Base-by-base conservation (phyloP, 2,113 vertebrate species). In the Neotoma lepida region DNA sequence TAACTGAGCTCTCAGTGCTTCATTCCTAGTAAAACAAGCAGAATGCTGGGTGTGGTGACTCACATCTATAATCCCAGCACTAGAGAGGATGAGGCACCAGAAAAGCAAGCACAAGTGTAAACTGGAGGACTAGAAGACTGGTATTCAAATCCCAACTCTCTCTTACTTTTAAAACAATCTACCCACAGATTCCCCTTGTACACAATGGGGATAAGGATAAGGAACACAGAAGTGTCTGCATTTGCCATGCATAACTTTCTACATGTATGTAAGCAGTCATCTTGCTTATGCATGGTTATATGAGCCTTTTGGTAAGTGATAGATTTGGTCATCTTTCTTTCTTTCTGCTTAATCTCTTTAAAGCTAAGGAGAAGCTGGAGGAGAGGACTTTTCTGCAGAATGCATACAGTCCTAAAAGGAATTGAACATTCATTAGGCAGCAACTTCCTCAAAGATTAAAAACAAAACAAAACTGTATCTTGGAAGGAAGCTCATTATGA, bases 321-420 rank as follows among this genome's bases (percentile, higher is more conserved):
- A 41, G 35, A 64, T 46, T 80, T 95, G 51, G 0, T 66, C 41
- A 35, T 85, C 24, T 85, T 46, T 76, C 63, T 95, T 56, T 90
- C 51, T 78, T 88, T 87, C 70, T 92, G 49, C 68, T 90, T 91
- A 93, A 77, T 91, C 41, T 64, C 33, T 39, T 68, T 80, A 70
- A 51, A 71, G 13, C 13, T 73, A 86, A 86, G 44, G n/a, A 46
- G 6, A 66, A 66, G 26, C 30, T 9, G 56, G 26, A 1, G 14
- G 86, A 77, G 71, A 63, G 35, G 39, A 81, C 12, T 84, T 86
- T 51, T 88, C 86, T 93, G 41, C 14, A 82, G 63, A 77, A 93
- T 78, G 9, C 33, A 76, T 22, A 81, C 39, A 91, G 91, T 96
- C 89, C 28, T 92, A 82, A 41, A 74, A 74, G 22, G 12, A 44